A percentile compares a stretch with the other conserved stretches of the same genome.
Conservation (phyloP, 2,113 vertebrate species). For the Entelurus aequoreus region DNA sequence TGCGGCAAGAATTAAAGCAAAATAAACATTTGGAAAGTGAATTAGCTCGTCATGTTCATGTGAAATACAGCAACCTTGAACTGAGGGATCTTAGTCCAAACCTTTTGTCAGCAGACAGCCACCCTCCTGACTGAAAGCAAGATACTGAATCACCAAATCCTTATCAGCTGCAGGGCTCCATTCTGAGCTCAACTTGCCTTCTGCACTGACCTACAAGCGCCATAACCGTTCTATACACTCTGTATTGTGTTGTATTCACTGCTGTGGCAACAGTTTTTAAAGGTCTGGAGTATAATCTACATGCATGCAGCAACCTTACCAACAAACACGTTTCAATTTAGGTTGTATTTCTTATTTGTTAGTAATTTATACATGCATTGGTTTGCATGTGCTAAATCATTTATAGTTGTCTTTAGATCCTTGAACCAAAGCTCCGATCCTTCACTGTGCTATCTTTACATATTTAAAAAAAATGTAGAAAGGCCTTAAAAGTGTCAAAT, state of each 20-base stretch:
- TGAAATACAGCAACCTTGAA: conserved; percentile 11
- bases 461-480: no score
- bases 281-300: not conserved
- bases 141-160: conserved; percentile 46
- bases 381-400: no score
- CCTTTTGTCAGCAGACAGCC: conserved; percentile 37
- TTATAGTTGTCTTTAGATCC: no score
- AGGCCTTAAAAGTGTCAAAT: no score
- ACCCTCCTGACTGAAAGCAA: conserved; percentile 41
- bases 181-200: conserved; percentile 35
- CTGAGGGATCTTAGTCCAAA: conserved; percentile 18
- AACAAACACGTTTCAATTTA: no score
- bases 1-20: not conserved
- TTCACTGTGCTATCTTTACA: no score
- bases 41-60: not conserved
- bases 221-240: conserved; percentile 10
- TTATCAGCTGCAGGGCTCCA: conserved; percentile 34
- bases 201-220: conserved; percentile 33
- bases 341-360: no score
- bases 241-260: not conserved
- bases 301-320: no score
- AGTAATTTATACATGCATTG: no score
- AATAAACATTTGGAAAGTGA: not conserved
- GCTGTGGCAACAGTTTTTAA: not conserved
- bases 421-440: no score